Conservation (phyloP, 53 echinoderm and acorn worm genomes). For the Antedon mediterranea region DNA sequence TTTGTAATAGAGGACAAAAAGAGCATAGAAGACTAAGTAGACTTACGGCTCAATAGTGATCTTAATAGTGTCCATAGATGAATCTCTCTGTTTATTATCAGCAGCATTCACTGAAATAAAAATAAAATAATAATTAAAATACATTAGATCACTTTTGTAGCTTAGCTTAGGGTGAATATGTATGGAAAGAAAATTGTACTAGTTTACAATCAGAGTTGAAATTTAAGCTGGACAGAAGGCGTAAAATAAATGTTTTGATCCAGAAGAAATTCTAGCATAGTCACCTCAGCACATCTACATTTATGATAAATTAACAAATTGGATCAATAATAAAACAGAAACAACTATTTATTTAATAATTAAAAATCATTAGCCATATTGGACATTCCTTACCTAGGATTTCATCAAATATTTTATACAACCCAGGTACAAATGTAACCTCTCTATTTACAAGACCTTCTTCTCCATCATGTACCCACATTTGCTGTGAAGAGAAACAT, state of each 20-base stretch:
- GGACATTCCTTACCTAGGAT: conserved; percentile 83
- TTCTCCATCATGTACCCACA: conserved; percentile 83
- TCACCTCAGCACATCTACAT: too few species aligned
- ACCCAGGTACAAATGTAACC: conserved; percentile 73
- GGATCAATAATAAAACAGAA: too few species aligned
- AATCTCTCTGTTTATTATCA: conserved; percentile 94
- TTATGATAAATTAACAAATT: too few species aligned
- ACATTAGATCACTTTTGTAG: too few species aligned
- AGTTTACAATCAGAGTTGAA: too few species aligned
- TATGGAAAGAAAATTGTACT: too few species aligned
- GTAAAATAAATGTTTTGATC: too few species aligned
- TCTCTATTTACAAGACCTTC: conserved; percentile 49
- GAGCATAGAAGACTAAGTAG: not conserved
- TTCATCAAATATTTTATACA: conserved; percentile 98
- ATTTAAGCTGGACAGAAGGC: too few species aligned
- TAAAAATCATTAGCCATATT: too few species aligned
- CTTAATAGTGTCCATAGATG: conserved; percentile 81
- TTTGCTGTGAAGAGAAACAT: conserved; percentile 28
- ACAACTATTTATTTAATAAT: too few species aligned
- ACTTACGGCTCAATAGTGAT: conserved; percentile 94
- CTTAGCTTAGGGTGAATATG: too few species aligned
- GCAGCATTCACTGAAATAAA: conserved; percentile 74
- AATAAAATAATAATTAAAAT: not conserved
- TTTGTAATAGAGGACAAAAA: not conserved
- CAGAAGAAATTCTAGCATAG: too few species aligned